Evolutionary conservation across 2,888 invertebrate species (phyloP), one percentile per base, ranked within the genome.

Genomic region (Ferrisia virgata): DNA sequence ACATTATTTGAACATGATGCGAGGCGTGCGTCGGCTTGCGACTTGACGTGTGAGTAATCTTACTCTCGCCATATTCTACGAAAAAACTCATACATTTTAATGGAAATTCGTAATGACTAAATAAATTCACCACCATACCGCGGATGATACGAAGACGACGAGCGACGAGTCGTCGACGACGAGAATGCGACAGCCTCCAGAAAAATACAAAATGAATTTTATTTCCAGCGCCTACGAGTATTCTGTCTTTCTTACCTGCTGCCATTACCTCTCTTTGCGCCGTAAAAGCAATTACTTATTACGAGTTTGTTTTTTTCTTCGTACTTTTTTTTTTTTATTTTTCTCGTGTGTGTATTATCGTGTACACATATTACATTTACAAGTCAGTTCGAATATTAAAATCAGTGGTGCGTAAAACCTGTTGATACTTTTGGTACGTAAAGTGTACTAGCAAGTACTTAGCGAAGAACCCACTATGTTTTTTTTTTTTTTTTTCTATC

Each of bases 51-150:
- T 47, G 47, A 47, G 47, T 47, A 47, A 47, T 47, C 47, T 47
- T 8, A 8, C 18, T 47, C 18, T 18, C 18, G n/a, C n/a, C n/a
- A n/a, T 47, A 76, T 76, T 76, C 76, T 76, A 6, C 36, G 76
- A 31, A 76, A 39, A 76, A 36, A n/a, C 76, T 76, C 76, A 76
- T 76, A 76, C 76, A 76, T 79, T 79, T 40, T 40, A 79, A 79
- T 79, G 79, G 39, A 79, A 79, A 79, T 79, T 79, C 58, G 79
- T 79, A 79, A 79, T 79, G 79, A 79, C 39, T 40, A 79, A 79
- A 79, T 79, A 79, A 79, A 79, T 40, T 79, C 40, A 64, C 18
- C 47, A 18, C 18, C 47, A 47, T 47, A 47, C 47, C 76, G 39
- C 76, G n/a, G 76, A 76, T 79, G 79, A 79, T 79, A 40, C 25